Percentiles rank a stretch among this genome's conserved stretches.
These are phyloP conservation scores for Microtus ochrogaster DNA, from an alignment of 2,113 vertebrate genomes.

Conservation along the genomic window DNA sequence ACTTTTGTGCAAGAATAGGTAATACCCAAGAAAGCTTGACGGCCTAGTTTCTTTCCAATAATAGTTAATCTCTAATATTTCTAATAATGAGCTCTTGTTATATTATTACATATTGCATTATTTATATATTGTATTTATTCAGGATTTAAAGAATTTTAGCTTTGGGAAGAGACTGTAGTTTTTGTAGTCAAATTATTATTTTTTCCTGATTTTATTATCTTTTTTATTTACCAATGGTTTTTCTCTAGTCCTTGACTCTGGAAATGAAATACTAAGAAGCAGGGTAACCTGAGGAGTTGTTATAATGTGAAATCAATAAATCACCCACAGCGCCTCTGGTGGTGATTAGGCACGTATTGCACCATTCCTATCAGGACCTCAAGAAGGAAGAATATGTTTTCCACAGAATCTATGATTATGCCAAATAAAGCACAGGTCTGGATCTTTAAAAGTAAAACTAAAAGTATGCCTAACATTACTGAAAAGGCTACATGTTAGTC, in stretches of 20 bases:
- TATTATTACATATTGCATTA: neutral
- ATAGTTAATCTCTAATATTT: neutral
- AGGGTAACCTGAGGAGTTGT: neutral
- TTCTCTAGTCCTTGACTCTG: neutral
- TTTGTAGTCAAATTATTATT: neutral
- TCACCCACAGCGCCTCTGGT: neutral
- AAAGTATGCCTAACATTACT: neutral
- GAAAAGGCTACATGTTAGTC: too few species aligned
- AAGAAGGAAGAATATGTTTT: neutral
- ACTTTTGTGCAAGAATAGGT: constrained; percentile 21
- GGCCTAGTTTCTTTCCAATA: constrained; percentile 10
- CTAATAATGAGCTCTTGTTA: neutral
- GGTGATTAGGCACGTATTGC: neutral
- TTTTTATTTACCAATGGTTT: neutral
- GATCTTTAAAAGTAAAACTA: neutral
- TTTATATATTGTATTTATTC: neutral
- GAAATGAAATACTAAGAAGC: neutral
- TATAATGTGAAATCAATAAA: constrained; percentile 28
- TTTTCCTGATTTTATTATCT: neutral
- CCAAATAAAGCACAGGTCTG: neutral
- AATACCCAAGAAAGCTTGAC: neutral
- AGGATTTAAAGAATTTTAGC: neutral
- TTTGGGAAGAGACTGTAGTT: neutral
- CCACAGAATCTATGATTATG: neutral
- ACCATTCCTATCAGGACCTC: neutral